These are phyloP conservation scores for Pachyrhynchus sulphureomaculatus DNA, from an alignment of 1,140 invertebrate genomes.

Conservation along the genomic window DNA sequence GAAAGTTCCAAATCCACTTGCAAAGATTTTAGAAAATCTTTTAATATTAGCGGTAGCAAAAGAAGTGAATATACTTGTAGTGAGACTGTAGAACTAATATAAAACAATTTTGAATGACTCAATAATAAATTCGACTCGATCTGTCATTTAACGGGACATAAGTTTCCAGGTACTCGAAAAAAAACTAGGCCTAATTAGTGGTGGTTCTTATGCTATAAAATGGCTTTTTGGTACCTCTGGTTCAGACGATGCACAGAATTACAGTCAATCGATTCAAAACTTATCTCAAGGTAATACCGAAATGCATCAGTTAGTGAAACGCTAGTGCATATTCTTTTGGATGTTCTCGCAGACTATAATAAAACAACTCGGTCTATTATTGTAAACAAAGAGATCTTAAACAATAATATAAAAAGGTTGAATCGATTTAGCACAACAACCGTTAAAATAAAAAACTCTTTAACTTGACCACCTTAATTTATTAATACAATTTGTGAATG, in stretches of 20 bases:
- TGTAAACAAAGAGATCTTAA: too few species aligned
- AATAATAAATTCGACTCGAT: too few species aligned
- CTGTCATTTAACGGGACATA: too few species aligned
- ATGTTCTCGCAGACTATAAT: constrained; percentile 9
- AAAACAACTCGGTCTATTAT: neutral
- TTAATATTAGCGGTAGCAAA: too few species aligned
- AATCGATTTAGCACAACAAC: neutral
- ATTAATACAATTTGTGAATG: constrained; percentile 3
- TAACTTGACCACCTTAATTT: constrained; percentile 7
- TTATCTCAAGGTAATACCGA: constrained; percentile 16
- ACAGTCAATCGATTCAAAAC: constrained; percentile 34
- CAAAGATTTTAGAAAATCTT: too few species aligned
- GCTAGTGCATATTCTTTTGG: constrained; percentile 25
- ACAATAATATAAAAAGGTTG: too few species aligned
- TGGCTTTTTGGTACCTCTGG: constrained; percentile 46
- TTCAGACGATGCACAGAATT: constrained; percentile 40
- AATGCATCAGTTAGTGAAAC: constrained; percentile 21
- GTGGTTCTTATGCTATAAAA: constrained; percentile 41
- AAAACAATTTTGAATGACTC: too few species aligned
- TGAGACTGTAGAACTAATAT: too few species aligned
- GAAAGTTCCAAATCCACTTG: too few species aligned
- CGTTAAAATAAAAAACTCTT: neutral
- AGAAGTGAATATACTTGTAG: too few species aligned
- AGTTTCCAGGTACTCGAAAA: too few species aligned
- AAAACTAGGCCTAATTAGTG: constrained; percentile 38